Conservation (phyloP, 1,140 invertebrate species). For the Gyrodactylus bullatarudis region DNA sequence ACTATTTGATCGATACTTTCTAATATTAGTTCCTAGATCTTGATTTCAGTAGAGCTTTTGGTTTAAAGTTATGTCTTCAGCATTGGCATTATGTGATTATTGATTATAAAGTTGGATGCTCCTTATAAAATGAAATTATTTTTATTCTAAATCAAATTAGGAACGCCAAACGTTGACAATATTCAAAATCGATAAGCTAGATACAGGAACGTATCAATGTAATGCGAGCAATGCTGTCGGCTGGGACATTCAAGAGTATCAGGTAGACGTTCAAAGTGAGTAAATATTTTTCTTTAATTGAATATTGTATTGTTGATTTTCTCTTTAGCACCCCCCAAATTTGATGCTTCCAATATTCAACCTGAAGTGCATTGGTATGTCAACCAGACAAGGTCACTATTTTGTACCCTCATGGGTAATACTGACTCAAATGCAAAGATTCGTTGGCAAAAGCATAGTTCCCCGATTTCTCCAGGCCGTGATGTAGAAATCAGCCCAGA, state of each 20-base stretch:
- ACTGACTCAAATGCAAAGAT: conserved; percentile 1
- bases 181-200: neutral
- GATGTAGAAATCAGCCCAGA: neutral
- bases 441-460: neutral
- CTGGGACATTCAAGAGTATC: neutral
- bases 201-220: conserved; percentile 1
- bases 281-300: neutral
- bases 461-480: neutral
- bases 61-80: too few relatives aligned
- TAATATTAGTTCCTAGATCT: too few relatives aligned
- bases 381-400: conserved; percentile 1
- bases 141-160: neutral
- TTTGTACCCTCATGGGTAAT: neutral
- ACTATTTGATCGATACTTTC: too few relatives aligned
- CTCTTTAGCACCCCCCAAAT: conserved; percentile 1
- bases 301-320: neutral
- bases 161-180: neutral
- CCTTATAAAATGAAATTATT: neutral
- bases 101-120: neutral
- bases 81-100: too few relatives aligned
- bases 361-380: conserved; percentile 3
- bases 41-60: too few relatives aligned
- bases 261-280: neutral
- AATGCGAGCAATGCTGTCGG: conserved; percentile 4
- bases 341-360: conserved; percentile 3